Conservation (phyloP, 1,140 invertebrate genomes). For the Polypedilum pembai region DNA sequence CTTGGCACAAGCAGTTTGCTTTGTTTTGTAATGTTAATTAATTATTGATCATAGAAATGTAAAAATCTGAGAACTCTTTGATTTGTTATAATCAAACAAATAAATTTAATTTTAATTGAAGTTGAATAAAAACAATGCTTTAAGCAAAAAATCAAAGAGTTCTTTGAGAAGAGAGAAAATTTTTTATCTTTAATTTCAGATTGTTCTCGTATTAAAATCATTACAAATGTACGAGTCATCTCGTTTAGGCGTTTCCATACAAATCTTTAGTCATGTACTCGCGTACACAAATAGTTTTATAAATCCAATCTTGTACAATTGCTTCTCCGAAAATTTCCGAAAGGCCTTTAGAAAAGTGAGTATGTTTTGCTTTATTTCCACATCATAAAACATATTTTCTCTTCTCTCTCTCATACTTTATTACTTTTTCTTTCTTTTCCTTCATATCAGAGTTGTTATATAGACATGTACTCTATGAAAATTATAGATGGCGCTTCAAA, state of each 20-base stretch:
- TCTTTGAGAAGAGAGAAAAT: no score
- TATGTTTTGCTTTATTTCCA: constrained; percentile 21
- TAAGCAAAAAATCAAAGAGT: no score
- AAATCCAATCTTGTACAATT: constrained; percentile 76
- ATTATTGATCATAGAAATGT: neutral
- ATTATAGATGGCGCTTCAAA: no score
- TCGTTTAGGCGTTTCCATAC: constrained; percentile 52
- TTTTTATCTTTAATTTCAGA: constrained; percentile 46
- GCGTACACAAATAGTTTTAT: constrained; percentile 93
- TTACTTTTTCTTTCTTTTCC: no score
- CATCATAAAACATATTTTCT: neutral
- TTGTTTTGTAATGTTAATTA: constrained; percentile 30
- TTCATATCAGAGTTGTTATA: no score
- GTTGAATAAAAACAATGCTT: no score
- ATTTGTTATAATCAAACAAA: no score
- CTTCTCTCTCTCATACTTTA: neutral
- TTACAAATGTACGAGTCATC: constrained; percentile 58
- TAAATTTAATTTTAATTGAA: no score
- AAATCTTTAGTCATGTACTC: constrained; percentile 78
- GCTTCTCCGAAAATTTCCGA: constrained; percentile 42
- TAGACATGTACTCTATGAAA: no score
- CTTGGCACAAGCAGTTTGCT: no score
- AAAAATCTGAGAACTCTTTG: neutral
- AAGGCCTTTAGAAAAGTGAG: constrained; percentile 44
- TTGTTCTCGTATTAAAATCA: constrained; percentile 72